Evolutionary conservation across 2,888 invertebrate genomes (phyloP).

Genomic region (Drosophila lacicola): DNA sequence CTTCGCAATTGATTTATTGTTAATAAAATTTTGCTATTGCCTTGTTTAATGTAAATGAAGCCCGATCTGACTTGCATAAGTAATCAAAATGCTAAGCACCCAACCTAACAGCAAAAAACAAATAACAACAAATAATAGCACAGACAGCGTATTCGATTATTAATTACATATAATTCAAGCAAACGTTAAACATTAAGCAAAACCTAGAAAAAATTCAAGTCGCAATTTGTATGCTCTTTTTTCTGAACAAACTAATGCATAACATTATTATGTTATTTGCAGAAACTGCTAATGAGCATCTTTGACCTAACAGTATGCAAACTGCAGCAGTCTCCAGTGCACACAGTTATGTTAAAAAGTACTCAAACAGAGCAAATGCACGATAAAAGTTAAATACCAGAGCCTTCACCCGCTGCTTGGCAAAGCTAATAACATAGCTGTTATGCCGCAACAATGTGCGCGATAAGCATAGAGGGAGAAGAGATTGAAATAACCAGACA

Average conservation of each 20-base stretch:
- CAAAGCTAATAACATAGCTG: slow-evolving; percentile 22
- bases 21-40: slow-evolving; percentile 66
- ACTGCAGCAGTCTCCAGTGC: not conserved
- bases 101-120: slow-evolving; percentile 27
- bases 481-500: slow-evolving; percentile 42
- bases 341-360: not conserved
- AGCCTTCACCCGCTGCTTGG: not conserved
- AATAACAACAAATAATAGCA: slow-evolving; percentile 25
- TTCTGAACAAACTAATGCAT: not conserved
- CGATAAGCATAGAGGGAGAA: slow-evolving; percentile 19
- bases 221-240: slow-evolving; percentile 36
- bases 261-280: not conserved
- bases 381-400: not conserved
- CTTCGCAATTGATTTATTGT: slow-evolving; percentile 78
- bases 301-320: not conserved
- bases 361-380: too few species aligned
- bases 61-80: slow-evolving; percentile 64
- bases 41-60: slow-evolving; percentile 68
- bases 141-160: slow-evolving; percentile 48
- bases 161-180: slow-evolving; percentile 56
- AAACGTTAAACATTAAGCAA: slow-evolving; percentile 32
- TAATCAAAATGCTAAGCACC: slow-evolving; percentile 59
- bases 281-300: not conserved
- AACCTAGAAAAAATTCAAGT: not conserved
- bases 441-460: slow-evolving; percentile 16